phyloP scores from a whole-genome alignment of 2,113 vertebrate genomes.

The Chloropsis cyanopogon region DNA sequence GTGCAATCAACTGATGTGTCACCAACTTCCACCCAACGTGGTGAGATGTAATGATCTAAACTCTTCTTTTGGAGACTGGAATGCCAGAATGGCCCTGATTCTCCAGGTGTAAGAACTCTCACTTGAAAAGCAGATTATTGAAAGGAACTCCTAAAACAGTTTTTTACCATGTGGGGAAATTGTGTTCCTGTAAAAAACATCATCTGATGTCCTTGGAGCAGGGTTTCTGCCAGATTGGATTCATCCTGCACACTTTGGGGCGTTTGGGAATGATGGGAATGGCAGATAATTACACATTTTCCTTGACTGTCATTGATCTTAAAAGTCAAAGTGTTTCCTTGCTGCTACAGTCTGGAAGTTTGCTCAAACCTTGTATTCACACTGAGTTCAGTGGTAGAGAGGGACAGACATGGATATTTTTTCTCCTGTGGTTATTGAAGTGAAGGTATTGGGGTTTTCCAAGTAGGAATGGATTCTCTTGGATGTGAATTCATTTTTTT shows the following conservation, averaged over 20 bases:
- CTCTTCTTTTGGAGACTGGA: not conserved
- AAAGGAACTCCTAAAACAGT: not conserved
- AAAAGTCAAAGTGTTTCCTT: not conserved
- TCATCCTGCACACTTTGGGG: not conserved
- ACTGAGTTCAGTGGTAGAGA: not conserved
- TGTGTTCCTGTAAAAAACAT: not conserved
- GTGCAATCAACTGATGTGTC: not conserved
- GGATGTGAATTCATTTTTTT: not conserved
- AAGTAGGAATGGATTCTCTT: not conserved
- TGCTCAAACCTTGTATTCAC: not conserved
- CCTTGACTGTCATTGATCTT: not conserved
- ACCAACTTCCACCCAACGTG: not conserved
- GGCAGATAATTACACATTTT: not conserved
- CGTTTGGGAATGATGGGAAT: not conserved
- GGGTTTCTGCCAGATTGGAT: not conserved
- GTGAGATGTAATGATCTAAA: rapidly evolving
- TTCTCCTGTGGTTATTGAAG: not conserved
- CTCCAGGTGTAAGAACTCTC: not conserved
- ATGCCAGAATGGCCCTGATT: not conserved
- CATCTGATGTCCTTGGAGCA: not conserved
- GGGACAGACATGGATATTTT: not conserved
- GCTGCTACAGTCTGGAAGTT: not conserved
- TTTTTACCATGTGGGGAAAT: not conserved
- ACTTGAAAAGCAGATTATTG: not conserved
- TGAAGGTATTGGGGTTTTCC: not conserved